A percentile compares a stretch with the other conserved stretches of the same genome.
These are phyloP conservation scores for Pantherophis vulpinus DNA, from an alignment of 2,797 vertebrate genomes.

Conservation along the genomic window DNA sequence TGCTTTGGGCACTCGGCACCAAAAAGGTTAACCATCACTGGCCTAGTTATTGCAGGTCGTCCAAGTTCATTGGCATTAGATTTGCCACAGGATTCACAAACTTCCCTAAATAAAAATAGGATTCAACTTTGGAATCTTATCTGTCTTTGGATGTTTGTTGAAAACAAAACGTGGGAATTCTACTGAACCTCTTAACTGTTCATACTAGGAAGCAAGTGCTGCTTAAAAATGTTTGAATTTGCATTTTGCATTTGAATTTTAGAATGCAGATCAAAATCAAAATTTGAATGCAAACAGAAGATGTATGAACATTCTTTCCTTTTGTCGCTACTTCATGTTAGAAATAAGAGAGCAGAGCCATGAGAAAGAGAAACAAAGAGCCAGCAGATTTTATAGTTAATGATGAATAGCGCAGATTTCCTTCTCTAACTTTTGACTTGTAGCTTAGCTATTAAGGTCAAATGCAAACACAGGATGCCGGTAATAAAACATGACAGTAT, in stretches of 20 bases:
- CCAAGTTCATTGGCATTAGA: not conserved
- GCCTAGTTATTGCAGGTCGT: not conserved
- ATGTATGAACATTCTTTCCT: not conserved
- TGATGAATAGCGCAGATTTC: slow-evolving; percentile 1
- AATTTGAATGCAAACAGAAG: not conserved
- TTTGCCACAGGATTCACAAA: not conserved
- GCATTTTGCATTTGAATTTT: not conserved
- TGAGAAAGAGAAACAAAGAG: not conserved
- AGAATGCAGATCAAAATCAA: not conserved
- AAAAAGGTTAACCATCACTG: too few relatives aligned
- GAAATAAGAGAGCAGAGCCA: not conserved
- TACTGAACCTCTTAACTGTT: not conserved
- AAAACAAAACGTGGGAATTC: not conserved
- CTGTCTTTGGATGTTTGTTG: not conserved
- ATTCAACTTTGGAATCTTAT: not conserved
- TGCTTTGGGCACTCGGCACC: too few relatives aligned
- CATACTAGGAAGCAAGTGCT: not conserved
- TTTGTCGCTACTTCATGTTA: not conserved
- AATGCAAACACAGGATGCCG: not conserved
- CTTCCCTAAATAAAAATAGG: not conserved
- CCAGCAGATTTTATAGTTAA: slow-evolving; percentile 10
- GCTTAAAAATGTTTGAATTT: not conserved
- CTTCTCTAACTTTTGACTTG: slow-evolving; percentile 16
- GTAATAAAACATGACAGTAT: slow-evolving; percentile 40
- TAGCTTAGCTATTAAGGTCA: slow-evolving; percentile 29